These are phyloP conservation scores for Steinernema hermaphroditum DNA, from an alignment of 2,888 invertebrate species.

Conservation along the genomic window DNA sequence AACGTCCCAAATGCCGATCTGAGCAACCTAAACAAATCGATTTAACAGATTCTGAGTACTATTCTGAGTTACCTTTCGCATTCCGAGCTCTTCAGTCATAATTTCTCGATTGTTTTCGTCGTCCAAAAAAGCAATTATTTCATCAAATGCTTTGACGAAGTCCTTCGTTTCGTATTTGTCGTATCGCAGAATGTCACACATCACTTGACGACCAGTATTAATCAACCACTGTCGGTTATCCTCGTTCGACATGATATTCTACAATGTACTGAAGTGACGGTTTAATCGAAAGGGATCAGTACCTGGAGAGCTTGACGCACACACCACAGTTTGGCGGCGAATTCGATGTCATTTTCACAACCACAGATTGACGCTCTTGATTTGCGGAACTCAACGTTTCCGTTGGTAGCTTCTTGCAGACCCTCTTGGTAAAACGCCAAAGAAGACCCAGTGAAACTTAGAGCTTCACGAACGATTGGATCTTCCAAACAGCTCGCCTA, in stretches of 20 bases:
- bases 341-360: conserved; percentile 88
- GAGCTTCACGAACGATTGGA: not conserved
- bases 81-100: conserved; percentile 80
- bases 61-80: conserved; percentile 66
- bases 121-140: conserved; percentile 82
- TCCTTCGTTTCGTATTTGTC: conserved; percentile 94
- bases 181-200: conserved; percentile 82
- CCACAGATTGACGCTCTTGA: conserved; percentile 81
- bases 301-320: conserved; percentile 82
- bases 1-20: conserved; percentile 66
- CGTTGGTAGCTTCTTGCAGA: conserved; percentile 79
- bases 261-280: conserved; percentile 18
- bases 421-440: conserved; percentile 83
- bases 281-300: conserved; percentile 22
- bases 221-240: conserved; percentile 80
- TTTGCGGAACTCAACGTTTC: conserved; percentile 67
- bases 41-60: conserved; percentile 6
- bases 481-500: conserved; percentile 1
- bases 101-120: conserved; percentile 71
- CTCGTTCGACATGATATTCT: conserved; percentile 73
- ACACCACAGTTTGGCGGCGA: conserved; percentile 91
- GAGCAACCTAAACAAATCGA: conserved; percentile 71
- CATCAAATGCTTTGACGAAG: conserved; percentile 86
- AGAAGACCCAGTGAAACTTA: not conserved
- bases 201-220: conserved; percentile 83